Evolutionary conservation across 2,113 vertebrate genomes (phyloP).

Genomic region (Lucifuga dentata): DNA sequence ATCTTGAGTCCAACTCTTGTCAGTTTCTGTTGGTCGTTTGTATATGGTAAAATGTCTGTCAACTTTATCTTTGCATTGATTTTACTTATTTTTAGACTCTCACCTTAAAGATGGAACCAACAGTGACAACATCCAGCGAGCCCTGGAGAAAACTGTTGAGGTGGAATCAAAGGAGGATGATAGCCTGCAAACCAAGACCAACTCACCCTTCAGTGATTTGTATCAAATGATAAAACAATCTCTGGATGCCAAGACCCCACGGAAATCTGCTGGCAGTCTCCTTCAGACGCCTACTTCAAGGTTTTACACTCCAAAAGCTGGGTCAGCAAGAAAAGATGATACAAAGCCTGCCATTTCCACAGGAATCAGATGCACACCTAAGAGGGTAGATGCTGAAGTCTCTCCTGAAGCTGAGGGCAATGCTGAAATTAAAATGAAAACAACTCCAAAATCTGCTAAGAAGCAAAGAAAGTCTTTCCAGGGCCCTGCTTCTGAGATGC

Average conservation of each 20-base stretch:
- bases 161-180: conserved; percentile 52
- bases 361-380: conserved; percentile 9
- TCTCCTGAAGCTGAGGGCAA: background rate
- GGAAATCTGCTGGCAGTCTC: conserved; percentile 56
- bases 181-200: conserved; percentile 46
- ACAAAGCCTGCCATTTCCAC: background rate
- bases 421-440: background rate
- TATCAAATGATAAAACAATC: conserved; percentile 87
- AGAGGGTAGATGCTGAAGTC: conserved; percentile 24
- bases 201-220: conserved; percentile 86
- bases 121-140: conserved; percentile 59
- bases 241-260: conserved; percentile 71
- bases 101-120: conserved; percentile 82
- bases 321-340: conserved; percentile 13
- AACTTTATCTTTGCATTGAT: background rate
- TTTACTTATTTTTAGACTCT: conserved; percentile 45
- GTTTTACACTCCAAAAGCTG: conserved; percentile 34
- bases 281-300: conserved; percentile 52
- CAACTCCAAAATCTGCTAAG: conserved; percentile 55
- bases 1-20: too few species aligned
- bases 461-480: conserved; percentile 56
- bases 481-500: background rate
- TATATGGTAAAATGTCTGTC: too few species aligned
- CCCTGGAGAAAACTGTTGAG: conserved; percentile 63
- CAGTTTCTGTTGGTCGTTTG: too few species aligned